phyloP scores from a whole-genome alignment of 2,888 invertebrate genomes.

The Ormyrus rosae region DNA sequence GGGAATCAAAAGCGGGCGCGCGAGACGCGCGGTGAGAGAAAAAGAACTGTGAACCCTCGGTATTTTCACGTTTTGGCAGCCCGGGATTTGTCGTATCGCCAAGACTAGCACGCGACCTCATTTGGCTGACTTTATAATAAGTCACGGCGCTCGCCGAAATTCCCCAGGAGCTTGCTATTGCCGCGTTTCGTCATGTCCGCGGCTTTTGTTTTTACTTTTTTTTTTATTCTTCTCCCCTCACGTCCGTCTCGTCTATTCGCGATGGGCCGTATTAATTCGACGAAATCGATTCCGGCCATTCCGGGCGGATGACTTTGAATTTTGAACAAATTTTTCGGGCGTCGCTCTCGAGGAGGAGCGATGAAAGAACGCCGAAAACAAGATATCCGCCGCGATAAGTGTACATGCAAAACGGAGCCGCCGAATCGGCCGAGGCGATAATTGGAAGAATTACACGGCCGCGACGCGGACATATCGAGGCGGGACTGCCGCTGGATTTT shows the following conservation, averaged over 20 bases:
- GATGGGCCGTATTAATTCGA: too few relatives aligned
- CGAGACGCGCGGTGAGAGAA: neutral
- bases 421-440: neutral
- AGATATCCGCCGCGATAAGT: neutral
- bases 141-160: conserved; percentile 53
- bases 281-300: too few relatives aligned
- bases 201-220: neutral
- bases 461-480: too few relatives aligned
- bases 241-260: too few relatives aligned
- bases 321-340: neutral
- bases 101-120: conserved; percentile 52
- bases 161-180: conserved; percentile 43
- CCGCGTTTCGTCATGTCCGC: conserved; percentile 27
- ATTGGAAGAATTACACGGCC: neutral
- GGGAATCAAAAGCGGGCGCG: neutral
- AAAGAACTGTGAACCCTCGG: neutral
- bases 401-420: neutral
- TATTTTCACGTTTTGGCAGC: conserved; percentile 48
- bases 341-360: neutral
- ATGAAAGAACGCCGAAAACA: conserved; percentile 1
- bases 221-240: neutral
- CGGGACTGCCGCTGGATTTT: too few relatives aligned
- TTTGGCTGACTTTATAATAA: conserved; percentile 56
- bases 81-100: conserved; percentile 48
- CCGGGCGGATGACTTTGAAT: too few relatives aligned